Evolutionary conservation across 2,113 vertebrate genomes (phyloP).

Genomic region (Apodemus speciosus): DNA sequence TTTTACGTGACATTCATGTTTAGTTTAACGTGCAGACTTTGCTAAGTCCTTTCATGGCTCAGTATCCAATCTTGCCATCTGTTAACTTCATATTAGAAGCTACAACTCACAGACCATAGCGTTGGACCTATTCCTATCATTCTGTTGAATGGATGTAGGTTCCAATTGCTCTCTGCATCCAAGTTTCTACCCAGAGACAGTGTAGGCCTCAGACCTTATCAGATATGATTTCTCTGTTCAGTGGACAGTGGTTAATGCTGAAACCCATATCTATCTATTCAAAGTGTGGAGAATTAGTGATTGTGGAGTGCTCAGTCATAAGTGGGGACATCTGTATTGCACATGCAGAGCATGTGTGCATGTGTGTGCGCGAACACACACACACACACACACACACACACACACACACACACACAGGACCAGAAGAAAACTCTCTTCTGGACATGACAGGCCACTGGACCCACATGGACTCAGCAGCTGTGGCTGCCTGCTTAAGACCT

Average conservation of each 20-base stretch:
- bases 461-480: not conserved
- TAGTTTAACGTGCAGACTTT: too few species aligned
- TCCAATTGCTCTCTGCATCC: not conserved
- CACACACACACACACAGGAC: not conserved
- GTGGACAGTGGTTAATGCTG: not conserved
- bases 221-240: not conserved
- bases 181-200: not conserved
- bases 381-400: not conserved
- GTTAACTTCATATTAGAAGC: too few species aligned
- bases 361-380: too few species aligned
- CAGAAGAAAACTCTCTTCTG: not conserved
- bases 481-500: not conserved
- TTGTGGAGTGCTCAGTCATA: not conserved
- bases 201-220: not conserved
- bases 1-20: too few species aligned
- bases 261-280: not conserved
- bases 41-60: too few species aligned
- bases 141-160: not conserved
- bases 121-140: not conserved
- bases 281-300: not conserved
- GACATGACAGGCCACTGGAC: not conserved
- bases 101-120: not conserved
- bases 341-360: not conserved
- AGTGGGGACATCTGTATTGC: not conserved
- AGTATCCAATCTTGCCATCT: too few species aligned